A percentile compares a stretch with the other conserved stretches of the same genome.
Conservation (phyloP, 2,888 invertebrate genomes). For the Merodon equestris region DNA sequence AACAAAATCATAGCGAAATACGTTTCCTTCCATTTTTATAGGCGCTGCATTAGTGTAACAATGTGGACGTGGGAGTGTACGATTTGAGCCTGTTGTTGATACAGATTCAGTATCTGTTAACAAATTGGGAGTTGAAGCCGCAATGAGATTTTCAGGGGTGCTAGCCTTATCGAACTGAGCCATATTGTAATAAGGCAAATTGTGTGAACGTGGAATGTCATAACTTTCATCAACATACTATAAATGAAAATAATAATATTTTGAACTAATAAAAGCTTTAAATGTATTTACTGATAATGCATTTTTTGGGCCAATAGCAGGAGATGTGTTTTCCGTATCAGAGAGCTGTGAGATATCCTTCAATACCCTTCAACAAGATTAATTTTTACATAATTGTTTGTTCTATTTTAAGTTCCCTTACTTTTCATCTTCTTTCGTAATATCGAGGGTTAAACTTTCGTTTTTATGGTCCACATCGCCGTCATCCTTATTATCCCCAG, state of each 20-base stretch:
- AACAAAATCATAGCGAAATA: slow-evolving; percentile 80
- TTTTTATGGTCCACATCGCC: slow-evolving; percentile 48
- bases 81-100: slow-evolving; percentile 68
- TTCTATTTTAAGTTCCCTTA: slow-evolving; percentile 58
- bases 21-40: slow-evolving; percentile 78
- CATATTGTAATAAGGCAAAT: slow-evolving; percentile 79
- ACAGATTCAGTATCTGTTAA: slow-evolving; percentile 71
- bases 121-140: slow-evolving; percentile 77
- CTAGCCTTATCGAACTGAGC: slow-evolving; percentile 74
- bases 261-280: not conserved
- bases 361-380: slow-evolving; percentile 71
- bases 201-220: slow-evolving; percentile 86
- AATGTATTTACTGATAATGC: slow-evolving; percentile 72
- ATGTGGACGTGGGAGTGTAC: slow-evolving; percentile 77
- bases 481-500: slow-evolving; percentile 72
- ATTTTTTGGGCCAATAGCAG: slow-evolving; percentile 78
- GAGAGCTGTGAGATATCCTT: slow-evolving; percentile 77
- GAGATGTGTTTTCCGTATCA: slow-evolving; percentile 79
- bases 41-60: slow-evolving; percentile 81
- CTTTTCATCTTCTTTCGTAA: slow-evolving; percentile 78
- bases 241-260: slow-evolving; percentile 12
- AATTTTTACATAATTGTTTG: not conserved
- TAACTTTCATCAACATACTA: slow-evolving; percentile 81
- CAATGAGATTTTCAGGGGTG: slow-evolving; percentile 76
- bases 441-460: slow-evolving; percentile 75